Base-by-base conservation (phyloP, 2,888 invertebrate genomes). In the Polymixis flavicincta region DNA sequence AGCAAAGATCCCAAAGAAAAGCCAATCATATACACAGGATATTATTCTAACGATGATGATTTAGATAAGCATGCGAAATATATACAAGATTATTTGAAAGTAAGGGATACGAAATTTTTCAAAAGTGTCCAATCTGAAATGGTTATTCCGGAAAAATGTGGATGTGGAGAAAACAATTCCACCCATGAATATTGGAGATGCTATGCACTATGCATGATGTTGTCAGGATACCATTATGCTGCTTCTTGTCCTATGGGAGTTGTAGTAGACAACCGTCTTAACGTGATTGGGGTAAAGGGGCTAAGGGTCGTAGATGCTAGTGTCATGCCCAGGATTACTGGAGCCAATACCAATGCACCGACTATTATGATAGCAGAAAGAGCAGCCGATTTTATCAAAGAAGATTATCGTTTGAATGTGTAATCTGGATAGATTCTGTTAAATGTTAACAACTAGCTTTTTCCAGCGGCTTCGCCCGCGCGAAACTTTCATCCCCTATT, bases 311-410 rank as follows among this genome's bases (percentile, higher is more conserved):
- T 97, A 0, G 98, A 98, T 90, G 98, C 98, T 0, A 98, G 98
- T 59, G 97, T 98, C n/a, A 98, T 98, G 98, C 98, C 98, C 14
- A 60, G 19, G 13, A 71, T 84, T 0, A 95, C 97, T 5, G 97
- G 97, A 84, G 98, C 97, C 0, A 98, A 98, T 92, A 98, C 98
- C 0, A 77, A 98, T 89, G 98, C 97, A 0, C 97, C 98, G 0
- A 96, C 97, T 0, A 97, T 98, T 9, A 98, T 98, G 98, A 98
- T 98, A 65, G 98, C 97, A 0, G 98, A 98, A 89, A 98, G 97
- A 66, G 81, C 74, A n/a, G 74, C 87, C 32, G 82, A 88, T 73
- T 71, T 87, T 28, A 79, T 88, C 1, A 85, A 87, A 60, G 59
- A 81, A 25, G 74, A 70, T 52, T 25, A 70, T 42, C 22, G 42